phyloP scores from a whole-genome alignment of 2,888 invertebrate genomes.

The Trichogramma dendrolimi region DNA sequence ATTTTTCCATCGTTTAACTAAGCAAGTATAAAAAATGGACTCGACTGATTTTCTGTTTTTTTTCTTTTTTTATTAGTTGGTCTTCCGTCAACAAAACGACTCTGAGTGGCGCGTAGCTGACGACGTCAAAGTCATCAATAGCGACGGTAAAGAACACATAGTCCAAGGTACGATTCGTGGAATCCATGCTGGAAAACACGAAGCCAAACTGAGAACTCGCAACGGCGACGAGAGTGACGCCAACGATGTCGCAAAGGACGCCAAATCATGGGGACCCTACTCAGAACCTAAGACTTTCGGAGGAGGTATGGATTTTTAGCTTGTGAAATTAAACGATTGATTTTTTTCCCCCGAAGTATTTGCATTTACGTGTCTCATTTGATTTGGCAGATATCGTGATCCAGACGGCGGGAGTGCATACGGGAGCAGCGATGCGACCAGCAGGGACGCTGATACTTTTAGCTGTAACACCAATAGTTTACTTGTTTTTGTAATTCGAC shows the following conservation, averaged over 20 bases:
- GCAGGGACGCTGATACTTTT: conserved; percentile 18
- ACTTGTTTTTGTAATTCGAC: conserved; percentile 21
- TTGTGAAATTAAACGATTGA: neutral
- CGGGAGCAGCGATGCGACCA: conserved; percentile 13
- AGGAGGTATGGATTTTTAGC: conserved; percentile 26
- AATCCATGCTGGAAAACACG: conserved; percentile 32
- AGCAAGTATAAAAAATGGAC: too few relatives aligned
- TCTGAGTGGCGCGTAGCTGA: conserved; percentile 25
- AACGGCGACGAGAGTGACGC: conserved; percentile 32
- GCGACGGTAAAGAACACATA: conserved; percentile 30
- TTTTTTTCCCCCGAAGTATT: neutral
- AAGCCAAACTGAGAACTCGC: conserved; percentile 31
- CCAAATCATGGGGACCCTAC: conserved; percentile 31
- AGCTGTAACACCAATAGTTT: conserved; percentile 6
- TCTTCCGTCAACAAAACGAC: conserved; percentile 10
- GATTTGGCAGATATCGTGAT: too few relatives aligned
- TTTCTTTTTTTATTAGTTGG: too few relatives aligned
- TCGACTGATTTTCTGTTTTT: too few relatives aligned
- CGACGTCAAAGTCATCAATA: conserved; percentile 28
- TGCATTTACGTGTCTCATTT: too few relatives aligned
- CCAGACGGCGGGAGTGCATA: conserved; percentile 10
- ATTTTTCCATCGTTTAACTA: neutral
- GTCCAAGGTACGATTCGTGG: conserved; percentile 28
- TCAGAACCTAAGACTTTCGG: conserved; percentile 31
- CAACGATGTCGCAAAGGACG: neutral